Base-by-base conservation (phyloP, 2,888 invertebrate species). In the Bunonema sp. region DNA sequence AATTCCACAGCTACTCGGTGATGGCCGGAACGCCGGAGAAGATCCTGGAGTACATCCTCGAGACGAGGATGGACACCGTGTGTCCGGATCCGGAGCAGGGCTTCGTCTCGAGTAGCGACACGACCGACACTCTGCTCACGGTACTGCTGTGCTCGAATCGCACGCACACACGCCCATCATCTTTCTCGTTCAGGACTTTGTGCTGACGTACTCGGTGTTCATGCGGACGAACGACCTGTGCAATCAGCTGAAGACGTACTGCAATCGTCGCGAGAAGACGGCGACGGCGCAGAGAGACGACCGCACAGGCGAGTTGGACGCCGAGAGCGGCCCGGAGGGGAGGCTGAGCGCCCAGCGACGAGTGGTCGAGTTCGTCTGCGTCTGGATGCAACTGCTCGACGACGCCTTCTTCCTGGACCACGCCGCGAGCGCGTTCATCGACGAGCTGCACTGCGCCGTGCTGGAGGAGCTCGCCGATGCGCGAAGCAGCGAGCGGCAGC, bases 11-110 rank as follows among this genome's bases (percentile, higher is more conserved):
- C 71, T 84, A 84, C 69, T 82, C 81, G 59, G 82, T 84, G 54
- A 82, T 84, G 81, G 81, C 83, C 47, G 84, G 83, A 39, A 81
- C 82, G 43, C 80, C 83, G 32, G 80, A 81, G 67, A 84, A 84
- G 71, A 83, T 84, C 79, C 70, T 84, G 57, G 84, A 84, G 69
- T 82, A 84, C 72, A 74, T 84, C 34, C 72, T 84, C 55, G 83
- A 84, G 70, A 82, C 82, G 12, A 74, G 82, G 44, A 73, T 82
- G 57, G 80, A 81, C 52, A 77, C n/a, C n/a, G n/a, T n/a, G n/a
- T n/a, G n/a, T n/a, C n/a, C n/a, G n/a, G n/a, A n/a, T n/a, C n/a
- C n/a, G n/a, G n/a, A n/a, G n/a, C n/a, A n/a, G n/a, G n/a, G n/a
- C n/a, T n/a, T n/a, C n/a, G n/a, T n/a, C n/a, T n/a, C n/a, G n/a